A percentile compares a stretch with the other conserved stretches of the same genome.
phyloP scores from a whole-genome alignment of 1,140 invertebrate species.

The Adelges cooleyi region DNA sequence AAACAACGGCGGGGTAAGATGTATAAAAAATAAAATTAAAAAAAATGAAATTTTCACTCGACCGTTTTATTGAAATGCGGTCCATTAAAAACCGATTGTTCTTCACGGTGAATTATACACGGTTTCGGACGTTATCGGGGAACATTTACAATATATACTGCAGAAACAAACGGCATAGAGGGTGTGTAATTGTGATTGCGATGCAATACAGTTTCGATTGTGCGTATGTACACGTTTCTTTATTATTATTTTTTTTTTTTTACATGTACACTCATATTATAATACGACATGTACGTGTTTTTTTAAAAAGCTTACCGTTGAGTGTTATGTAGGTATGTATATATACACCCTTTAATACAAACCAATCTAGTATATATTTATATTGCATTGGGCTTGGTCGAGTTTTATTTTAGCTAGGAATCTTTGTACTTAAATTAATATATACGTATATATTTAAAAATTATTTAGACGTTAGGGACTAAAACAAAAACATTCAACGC shows the following conservation, averaged over 20 bases:
- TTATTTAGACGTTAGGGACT: no score
- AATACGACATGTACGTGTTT: no score
- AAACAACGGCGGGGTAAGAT: background rate
- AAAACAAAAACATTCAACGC: no score
- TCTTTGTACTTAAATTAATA: no score
- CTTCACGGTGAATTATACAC: slow-evolving; percentile 19
- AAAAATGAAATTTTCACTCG: slow-evolving; percentile 15
- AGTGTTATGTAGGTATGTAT: no score
- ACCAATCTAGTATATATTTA: no score
- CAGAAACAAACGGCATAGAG: slow-evolving; percentile 4
- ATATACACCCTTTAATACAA: no score
- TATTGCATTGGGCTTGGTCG: no score
- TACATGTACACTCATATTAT: background rate
- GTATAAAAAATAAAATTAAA: background rate
- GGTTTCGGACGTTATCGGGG: background rate
- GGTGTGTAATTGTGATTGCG: slow-evolving; percentile 1
- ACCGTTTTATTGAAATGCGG: slow-evolving; percentile 21
- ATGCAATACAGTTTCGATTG: slow-evolving; percentile 18
- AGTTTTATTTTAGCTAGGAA: no score
- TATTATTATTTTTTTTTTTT: no score
- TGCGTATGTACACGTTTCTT: slow-evolving; percentile 12
- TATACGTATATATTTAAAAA: no score
- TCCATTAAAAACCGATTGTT: slow-evolving; percentile 27
- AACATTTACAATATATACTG: background rate
- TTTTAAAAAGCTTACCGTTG: no score